Base-by-base conservation (phyloP, 1,140 invertebrate species). In the Neodiprion pinetum region DNA sequence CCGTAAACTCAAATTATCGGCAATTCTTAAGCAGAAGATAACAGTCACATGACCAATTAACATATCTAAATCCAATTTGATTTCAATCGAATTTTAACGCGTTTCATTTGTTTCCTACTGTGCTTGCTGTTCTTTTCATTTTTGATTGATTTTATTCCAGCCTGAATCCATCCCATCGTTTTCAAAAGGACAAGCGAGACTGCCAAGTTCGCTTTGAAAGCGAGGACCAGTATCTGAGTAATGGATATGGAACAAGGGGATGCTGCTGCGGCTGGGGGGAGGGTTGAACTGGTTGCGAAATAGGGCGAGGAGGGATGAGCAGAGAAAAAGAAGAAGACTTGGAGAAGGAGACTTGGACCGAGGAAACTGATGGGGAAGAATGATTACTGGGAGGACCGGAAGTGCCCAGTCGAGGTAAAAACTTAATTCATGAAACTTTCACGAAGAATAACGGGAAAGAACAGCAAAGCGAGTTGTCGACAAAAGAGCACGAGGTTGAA, bases 51-150 rank as follows among this genome's bases (percentile, higher is more conserved):
- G 28, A 40, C 5, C 5, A 40, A 40, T 40, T 40, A 40, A 40
- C 28, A 40, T 40, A 1, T 2, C 28, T 40, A 40, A 40, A 40
- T 40, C 28, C 28, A 40, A 40, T 40, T 40, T 40, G 28, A 3
- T 40, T 73, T 71, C 72, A 77, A 78, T 71, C 75, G 48, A 79
- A 75, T 76, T 73, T 66, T 75, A 75, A 3, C 12, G 61, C 4
- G 4, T 65, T 40, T 40, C 5, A 40, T 40, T 40, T 40, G 28
- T 40, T 40, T 40, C 5, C 28, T 40, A 40, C 28, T 40, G 1
- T 40, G 28, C 28, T 40, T 40, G 28, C 5, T 40, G 61, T 65
- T 14, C 12, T 7, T 17, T 17, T 65, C 1, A 14, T 17, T 3
- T 17, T 65, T 65, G 12, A 21, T 65, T 65, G 12, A 14, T 65